Percentiles rank a stretch among this genome's conserved stretches.
phyloP scores from a whole-genome alignment of 2,888 invertebrate genomes.

The Galerucella calmariensis region DNA sequence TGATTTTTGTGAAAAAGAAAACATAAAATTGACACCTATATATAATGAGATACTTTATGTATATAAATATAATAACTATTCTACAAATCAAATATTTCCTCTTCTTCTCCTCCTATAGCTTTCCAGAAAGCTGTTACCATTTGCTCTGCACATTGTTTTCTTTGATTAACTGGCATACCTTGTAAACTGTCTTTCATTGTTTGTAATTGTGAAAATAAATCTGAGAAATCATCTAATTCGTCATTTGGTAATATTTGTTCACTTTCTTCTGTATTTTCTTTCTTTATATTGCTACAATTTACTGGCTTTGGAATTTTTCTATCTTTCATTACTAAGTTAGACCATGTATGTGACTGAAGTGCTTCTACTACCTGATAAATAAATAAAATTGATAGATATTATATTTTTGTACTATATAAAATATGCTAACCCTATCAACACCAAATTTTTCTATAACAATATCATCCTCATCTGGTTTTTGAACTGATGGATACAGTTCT shows the following conservation, averaged over 20 bases:
- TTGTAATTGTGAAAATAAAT: constrained; percentile 73
- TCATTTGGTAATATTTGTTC: constrained; percentile 50
- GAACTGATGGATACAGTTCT: constrained; percentile 68
- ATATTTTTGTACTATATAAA: not conserved
- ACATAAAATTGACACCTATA: not conserved
- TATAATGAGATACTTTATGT: not conserved
- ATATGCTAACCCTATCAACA: constrained; percentile 66
- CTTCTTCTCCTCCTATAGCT: constrained; percentile 78
- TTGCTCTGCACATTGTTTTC: constrained; percentile 77
- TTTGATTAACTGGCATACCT: constrained; percentile 71
- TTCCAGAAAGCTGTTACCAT: constrained; percentile 80
- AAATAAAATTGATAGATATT: not conserved
- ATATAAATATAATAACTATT: not conserved
- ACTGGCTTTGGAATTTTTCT: constrained; percentile 37
- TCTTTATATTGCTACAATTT: constrained; percentile 20
- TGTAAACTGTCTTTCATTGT: constrained; percentile 76
- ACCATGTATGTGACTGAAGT: constrained; percentile 78
- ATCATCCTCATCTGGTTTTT: constrained; percentile 62
- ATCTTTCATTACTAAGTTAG: constrained; percentile 74
- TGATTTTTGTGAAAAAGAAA: too few species aligned
- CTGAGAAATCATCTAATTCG: constrained; percentile 68
- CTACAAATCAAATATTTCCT: constrained; percentile 71
- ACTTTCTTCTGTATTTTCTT: constrained; percentile 30
- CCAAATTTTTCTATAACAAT: constrained; percentile 73
- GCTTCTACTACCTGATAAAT: constrained; percentile 69